Base-by-base conservation (phyloP, 2,113 vertebrate species). In the Ammodytes dubius region DNA sequence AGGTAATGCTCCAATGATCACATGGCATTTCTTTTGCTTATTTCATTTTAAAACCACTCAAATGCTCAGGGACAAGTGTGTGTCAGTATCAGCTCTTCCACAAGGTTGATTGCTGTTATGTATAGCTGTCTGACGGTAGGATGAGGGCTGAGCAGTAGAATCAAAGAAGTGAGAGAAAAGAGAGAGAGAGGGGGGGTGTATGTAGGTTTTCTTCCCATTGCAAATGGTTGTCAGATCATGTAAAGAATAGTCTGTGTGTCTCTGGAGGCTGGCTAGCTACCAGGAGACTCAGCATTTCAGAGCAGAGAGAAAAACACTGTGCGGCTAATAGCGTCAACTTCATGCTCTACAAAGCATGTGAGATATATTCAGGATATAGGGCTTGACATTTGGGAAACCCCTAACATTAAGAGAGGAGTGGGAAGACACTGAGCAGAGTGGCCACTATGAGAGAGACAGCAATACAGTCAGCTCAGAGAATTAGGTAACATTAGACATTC, bases 181-280 rank as follows among this genome's bases (percentile, higher is more conserved):
- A 74, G 39, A 27, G 27, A 27, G 27, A 2, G 27, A 2, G 27
- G 54, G 60, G 77, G 79, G 14, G 78, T 42, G 39, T 70, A 59
- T 84, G 87, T 83, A 42, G 71, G 46, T 73, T 80, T 76, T 68
- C 27, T 27, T 27, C 27, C 27, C 73, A 79, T 49, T 79, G 59
- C 76, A 91, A 84, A 89, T 82, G 78, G 79, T 79, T 81, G 84
- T 79, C 81, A 68, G 77, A 74, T 81, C 81, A 77, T 69, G 52
- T 81, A 82, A 89, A 81, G 74, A 87, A 60, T 63, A 72, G 61
- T 70, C 52, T 78, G 13, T 27, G 67, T 63, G 65, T 56, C 77
- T 84, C 69, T 14, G 3, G 46, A 66, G 76, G 68, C 83, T 61
- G 40, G 65, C 71, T 76, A 68, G 65, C 71, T 76, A 68, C 70